phyloP scores from a whole-genome alignment of 2,888 invertebrate genomes.

The Drosophila putrida region DNA sequence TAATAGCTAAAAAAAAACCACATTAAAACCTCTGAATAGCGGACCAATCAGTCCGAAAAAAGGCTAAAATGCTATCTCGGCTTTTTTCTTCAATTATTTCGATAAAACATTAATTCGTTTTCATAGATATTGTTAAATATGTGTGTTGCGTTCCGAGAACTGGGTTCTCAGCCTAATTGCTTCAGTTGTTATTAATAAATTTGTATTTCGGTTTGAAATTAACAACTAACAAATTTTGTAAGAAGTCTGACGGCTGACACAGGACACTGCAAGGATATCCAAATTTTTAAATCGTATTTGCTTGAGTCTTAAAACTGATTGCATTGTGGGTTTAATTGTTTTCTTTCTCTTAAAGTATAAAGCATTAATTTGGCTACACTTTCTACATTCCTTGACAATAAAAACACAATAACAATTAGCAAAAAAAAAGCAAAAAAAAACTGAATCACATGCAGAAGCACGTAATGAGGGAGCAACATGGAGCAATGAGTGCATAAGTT shows the following conservation, averaged over 20 bases:
- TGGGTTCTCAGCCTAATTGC: too few species aligned
- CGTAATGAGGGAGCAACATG: constrained; percentile 27
- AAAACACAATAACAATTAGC: constrained; percentile 7
- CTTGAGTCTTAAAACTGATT: not conserved
- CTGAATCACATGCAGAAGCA: constrained; percentile 39
- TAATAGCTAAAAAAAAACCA: too few species aligned
- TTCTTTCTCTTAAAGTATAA: not conserved
- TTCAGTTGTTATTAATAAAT: too few species aligned
- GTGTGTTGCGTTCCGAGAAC: too few species aligned
- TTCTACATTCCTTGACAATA: constrained; percentile 15
- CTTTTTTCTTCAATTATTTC: not conserved
- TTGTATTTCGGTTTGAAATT: too few species aligned
- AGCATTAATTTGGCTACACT: not conserved
- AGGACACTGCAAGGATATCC: too few species aligned
- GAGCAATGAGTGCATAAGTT: constrained; percentile 37
- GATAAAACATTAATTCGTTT: not conserved
- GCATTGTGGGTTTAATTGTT: not conserved
- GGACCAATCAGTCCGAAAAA: too few species aligned
- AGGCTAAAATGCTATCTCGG: too few species aligned
- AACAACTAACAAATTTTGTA: too few species aligned
- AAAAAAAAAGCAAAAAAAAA: not conserved
- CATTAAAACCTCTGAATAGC: too few species aligned
- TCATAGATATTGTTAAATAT: not conserved
- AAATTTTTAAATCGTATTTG: not conserved
- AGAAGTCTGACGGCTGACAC: too few species aligned